Conservation (phyloP, 2,888 invertebrate species). For the Chydorus sphaericus region DNA sequence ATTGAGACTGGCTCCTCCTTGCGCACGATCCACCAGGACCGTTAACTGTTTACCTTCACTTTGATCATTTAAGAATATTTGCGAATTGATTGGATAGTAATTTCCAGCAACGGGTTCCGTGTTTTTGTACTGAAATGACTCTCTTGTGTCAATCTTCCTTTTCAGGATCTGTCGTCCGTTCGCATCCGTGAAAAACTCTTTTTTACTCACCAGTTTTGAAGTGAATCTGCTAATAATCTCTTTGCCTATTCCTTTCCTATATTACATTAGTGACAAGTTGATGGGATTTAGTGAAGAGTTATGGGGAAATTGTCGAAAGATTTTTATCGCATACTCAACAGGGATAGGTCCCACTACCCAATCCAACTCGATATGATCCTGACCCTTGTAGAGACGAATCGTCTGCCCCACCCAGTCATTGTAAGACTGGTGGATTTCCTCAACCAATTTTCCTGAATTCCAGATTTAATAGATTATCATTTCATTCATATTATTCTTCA, state of each 20-base stretch:
- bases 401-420: conserved; percentile 45
- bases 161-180: conserved; percentile 33
- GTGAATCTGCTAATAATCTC: too few species aligned
- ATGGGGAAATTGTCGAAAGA: too few species aligned
- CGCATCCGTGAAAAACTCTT: conserved; percentile 42
- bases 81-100: conserved; percentile 39
- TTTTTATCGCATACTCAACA: conserved; percentile 23
- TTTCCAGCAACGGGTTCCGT: conserved; percentile 34
- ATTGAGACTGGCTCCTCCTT: conserved; percentile 61
- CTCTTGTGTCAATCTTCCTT: conserved; percentile 24
- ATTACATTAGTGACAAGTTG: too few species aligned
- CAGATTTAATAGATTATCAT: too few species aligned
- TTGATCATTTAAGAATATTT: conserved; percentile 31
- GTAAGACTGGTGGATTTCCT: conserved; percentile 52
- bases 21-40: conserved; percentile 45
- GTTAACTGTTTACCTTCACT: conserved; percentile 24
- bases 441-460: conserved; percentile 28
- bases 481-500: too few species aligned
- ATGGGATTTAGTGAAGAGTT: too few species aligned
- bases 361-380: conserved; percentile 32
- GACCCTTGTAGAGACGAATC: conserved; percentile 39
- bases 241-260: too few species aligned
- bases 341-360: conserved; percentile 40
- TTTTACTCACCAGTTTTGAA: too few species aligned
- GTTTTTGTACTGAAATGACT: conserved; percentile 31